Conservation (phyloP, 2,113 vertebrate species). For the Benthochromis sp. region DNA sequence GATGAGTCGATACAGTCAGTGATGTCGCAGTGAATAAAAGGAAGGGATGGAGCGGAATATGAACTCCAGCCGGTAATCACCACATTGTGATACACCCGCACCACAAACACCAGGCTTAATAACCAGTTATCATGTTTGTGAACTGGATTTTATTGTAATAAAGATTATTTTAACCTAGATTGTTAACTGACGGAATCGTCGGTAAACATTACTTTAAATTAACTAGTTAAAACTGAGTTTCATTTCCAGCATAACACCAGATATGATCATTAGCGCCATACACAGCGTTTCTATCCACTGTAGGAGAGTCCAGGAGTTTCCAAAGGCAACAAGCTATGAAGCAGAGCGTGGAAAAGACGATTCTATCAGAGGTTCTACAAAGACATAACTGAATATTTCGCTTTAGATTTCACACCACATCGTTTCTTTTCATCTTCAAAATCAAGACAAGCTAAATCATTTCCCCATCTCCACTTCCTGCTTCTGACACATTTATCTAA, state of each 20-base stretch:
- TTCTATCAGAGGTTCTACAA: background rate
- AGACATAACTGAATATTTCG: background rate
- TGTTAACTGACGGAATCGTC: background rate
- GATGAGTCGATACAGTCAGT: slow-evolving; percentile 46
- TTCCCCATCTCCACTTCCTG: background rate
- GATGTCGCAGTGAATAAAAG: slow-evolving; percentile 16
- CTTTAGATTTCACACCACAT: background rate
- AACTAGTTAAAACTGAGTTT: background rate
- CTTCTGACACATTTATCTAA: background rate
- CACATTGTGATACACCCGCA: background rate
- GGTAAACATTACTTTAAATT: background rate
- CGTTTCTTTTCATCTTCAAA: background rate
- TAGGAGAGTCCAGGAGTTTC: background rate
- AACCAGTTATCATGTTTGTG: background rate
- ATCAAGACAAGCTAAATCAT: background rate
- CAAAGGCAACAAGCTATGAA: background rate
- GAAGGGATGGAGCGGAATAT: background rate
- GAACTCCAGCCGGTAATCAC: background rate
- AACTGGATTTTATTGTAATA: background rate
- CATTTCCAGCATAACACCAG: background rate
- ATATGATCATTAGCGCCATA: background rate
- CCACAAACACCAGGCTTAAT: background rate
- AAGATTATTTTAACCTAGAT: background rate
- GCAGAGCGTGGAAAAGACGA: background rate
- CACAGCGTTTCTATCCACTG: background rate